A percentile compares a stretch with the other conserved stretches of the same genome.
Conservation (phyloP, 2,888 invertebrate genomes). For the Zygaena filipendulae region DNA sequence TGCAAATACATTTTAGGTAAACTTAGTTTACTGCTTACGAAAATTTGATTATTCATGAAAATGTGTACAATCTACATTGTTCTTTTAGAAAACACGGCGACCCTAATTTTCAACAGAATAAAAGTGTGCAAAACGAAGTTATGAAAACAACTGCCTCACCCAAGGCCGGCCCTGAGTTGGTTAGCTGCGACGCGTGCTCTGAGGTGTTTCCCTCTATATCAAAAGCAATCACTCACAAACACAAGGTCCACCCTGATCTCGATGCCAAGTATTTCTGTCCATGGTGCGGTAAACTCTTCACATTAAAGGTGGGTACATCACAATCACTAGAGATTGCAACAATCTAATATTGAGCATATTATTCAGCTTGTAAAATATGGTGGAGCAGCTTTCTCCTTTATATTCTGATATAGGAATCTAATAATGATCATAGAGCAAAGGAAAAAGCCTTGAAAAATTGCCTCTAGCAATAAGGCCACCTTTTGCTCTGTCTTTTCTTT, state of each 20-base stretch:
- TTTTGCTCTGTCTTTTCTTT: too few relatives aligned
- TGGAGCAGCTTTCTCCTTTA: too few relatives aligned
- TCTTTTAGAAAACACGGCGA: constrained; percentile 69
- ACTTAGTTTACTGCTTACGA: too few relatives aligned
- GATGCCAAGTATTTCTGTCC: constrained; percentile 73
- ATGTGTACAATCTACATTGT: too few relatives aligned
- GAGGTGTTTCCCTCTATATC: constrained; percentile 68
- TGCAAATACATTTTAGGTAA: constrained; percentile 73
- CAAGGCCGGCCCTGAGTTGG: constrained; percentile 36
- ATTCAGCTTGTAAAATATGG: too few relatives aligned
- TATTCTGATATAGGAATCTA: too few relatives aligned
- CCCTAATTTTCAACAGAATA: constrained; percentile 60
- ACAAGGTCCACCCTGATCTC: constrained; percentile 72
- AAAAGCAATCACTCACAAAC: constrained; percentile 75
- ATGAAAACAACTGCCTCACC: constrained; percentile 25
- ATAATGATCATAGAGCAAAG: too few relatives aligned
- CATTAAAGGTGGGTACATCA: constrained; percentile 69
- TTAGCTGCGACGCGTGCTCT: constrained; percentile 71
- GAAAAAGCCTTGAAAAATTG: too few relatives aligned
- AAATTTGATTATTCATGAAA: too few relatives aligned
- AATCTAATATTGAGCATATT: constrained; percentile 3
- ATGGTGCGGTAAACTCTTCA: constrained; percentile 76
- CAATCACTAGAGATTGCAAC: constrained; percentile 1
- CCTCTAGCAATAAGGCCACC: too few relatives aligned
- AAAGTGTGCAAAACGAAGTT: constrained; percentile 25